Base-by-base conservation (phyloP, 2,797 vertebrate genomes). In the Macropodus opercularis region DNA sequence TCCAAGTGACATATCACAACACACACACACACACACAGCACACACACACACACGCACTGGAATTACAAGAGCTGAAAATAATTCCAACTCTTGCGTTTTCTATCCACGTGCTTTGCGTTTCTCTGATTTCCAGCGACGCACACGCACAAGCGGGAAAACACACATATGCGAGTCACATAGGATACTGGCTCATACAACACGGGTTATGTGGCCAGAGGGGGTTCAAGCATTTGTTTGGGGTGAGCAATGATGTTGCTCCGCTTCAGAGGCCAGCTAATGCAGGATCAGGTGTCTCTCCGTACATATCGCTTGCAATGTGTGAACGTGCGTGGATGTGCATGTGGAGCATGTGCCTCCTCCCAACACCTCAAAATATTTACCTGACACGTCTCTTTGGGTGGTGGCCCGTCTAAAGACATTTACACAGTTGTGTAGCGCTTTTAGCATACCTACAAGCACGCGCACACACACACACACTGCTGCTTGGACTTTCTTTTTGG, bases 381-480 rank as follows among this genome's bases (percentile, higher is more conserved):
- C 85, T 90, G 88, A 90, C 85, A 77, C 6, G 69, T 85, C 91
- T 85, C 82, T 70, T 80, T 94, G 93, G 93, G 92, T 92, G 93
- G 93, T 69, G 65, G 63, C 55, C 87, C 72, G 67, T 65, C 80
- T 69, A 85, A 74, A 86, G 76, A 74, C 69, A 81, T 83, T 83
- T 81, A 75, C 64, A 62, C 41, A 85, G 79, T 80, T 84, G 81
- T n/a, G n/a, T n/a, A n/a, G 66, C 81, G 77, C 72, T 63, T 57
- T 54, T 39, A 44, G 58, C 35, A 41, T 47, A 12, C 15, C 13
- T 35, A 72, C 75, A 76, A 1, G 5, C 4, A 13, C 13, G 13
- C 55, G n/a, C n/a, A 31, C 42, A 63, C 82, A 59, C n/a, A n/a
- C n/a, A n/a, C n/a, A n/a, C n/a, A n/a, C n/a, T n/a, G n/a, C n/a